Conservation (phyloP, 2,888 invertebrate genomes). For the Phaedon cochleariae region DNA sequence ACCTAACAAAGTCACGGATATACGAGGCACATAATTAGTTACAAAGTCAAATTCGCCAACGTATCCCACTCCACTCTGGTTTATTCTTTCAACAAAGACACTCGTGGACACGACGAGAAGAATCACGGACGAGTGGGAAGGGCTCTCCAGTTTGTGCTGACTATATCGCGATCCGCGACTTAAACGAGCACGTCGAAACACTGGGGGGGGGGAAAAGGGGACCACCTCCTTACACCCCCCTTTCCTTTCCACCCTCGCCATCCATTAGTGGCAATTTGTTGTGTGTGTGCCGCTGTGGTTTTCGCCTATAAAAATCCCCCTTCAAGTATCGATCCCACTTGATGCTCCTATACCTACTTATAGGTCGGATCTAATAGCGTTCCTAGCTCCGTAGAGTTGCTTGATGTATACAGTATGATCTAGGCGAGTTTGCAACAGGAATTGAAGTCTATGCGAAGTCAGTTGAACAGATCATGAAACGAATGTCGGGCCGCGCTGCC, state of each 20-base stretch:
- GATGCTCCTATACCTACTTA: background rate
- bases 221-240: too few species aligned
- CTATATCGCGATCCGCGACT: constrained; percentile 45
- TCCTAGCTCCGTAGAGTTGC: background rate
- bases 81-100: constrained; percentile 45
- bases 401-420: too few species aligned
- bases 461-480: too few species aligned
- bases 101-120: constrained; percentile 40
- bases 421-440: too few species aligned
- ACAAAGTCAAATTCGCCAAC: constrained; percentile 39
- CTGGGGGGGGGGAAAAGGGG: background rate
- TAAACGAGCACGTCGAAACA: constrained; percentile 32
- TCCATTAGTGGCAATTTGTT: constrained; percentile 20
- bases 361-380: background rate
- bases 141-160: constrained; percentile 47
- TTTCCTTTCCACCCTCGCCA: background rate
- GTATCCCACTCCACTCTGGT: constrained; percentile 38
- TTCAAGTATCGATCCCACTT: constrained; percentile 9
- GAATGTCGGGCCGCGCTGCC: too few species aligned
- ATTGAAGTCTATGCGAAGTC: too few species aligned
- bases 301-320: constrained; percentile 14
- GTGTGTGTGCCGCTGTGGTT: constrained; percentile 8
- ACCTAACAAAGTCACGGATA: background rate
- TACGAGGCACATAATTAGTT: constrained; percentile 32
- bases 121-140: constrained; percentile 39